phyloP scores from a whole-genome alignment of 1,140 invertebrate genomes.

The Cydia amplana region DNA sequence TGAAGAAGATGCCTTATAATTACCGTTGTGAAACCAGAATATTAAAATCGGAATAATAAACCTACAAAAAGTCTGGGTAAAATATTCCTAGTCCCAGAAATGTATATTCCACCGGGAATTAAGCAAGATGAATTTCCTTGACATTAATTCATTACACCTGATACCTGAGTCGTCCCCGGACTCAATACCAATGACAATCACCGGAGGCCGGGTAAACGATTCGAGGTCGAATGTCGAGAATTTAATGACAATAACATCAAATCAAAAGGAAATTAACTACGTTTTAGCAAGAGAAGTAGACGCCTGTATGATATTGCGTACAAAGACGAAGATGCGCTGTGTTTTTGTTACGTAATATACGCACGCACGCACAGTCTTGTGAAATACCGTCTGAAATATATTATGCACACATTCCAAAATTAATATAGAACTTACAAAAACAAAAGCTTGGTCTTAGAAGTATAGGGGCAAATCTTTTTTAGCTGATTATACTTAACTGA shows the following conservation, averaged over 20 bases:
- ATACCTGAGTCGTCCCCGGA: not conserved
- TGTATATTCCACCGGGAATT: not conserved
- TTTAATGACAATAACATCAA: not conserved
- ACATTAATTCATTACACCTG: slow-evolving; percentile 3
- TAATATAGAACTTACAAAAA: no score
- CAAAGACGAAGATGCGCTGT: no score
- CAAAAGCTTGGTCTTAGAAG: no score
- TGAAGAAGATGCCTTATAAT: no score
- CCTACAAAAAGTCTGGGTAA: not conserved
- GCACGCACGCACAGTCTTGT: no score
- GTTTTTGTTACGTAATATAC: no score
- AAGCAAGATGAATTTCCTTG: not conserved
- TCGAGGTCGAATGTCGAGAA: not conserved
- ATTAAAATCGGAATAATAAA: not conserved
- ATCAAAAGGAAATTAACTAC: not conserved
- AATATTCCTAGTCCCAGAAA: not conserved
- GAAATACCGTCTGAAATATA: no score
- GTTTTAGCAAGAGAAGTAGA: not conserved
- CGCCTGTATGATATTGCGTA: no score
- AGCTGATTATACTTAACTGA: no score
- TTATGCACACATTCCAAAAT: no score
- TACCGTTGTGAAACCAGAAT: no score
- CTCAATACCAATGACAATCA: not conserved
- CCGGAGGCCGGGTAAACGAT: not conserved
- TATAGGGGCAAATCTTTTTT: no score